Percentiles rank a stretch among this genome's conserved stretches.
Evolutionary conservation across 2,113 vertebrate species (phyloP).

Genomic region (Paradisaea rubra): DNA sequence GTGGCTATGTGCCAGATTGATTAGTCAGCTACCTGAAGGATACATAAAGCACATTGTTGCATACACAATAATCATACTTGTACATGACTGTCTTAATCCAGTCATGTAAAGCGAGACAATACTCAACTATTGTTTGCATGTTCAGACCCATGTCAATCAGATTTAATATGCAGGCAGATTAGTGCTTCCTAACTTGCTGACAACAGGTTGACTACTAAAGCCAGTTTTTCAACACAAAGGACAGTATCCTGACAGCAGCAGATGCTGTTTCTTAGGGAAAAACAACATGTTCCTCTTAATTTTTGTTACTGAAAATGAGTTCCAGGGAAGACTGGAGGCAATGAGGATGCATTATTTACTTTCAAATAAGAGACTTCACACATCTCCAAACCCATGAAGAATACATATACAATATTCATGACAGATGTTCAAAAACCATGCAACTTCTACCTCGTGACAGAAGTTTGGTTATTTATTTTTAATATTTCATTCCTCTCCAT

Average conservation of each 20-base stretch:
- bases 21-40: slow-evolving; percentile 36
- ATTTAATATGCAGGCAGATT: slow-evolving; percentile 22
- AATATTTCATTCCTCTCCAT: background rate
- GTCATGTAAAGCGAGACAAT: background rate
- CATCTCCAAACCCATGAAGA: background rate
- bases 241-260: background rate
- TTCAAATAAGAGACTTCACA: background rate
- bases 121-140: background rate
- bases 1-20: background rate
- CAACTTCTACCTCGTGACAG: background rate
- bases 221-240: background rate
- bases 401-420: background rate
- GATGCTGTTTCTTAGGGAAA: background rate
- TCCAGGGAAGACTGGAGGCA: background rate
- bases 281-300: background rate
- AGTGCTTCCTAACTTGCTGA: slow-evolving; percentile 17
- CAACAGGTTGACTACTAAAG: background rate
- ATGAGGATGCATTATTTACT: background rate
- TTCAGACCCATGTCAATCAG: slow-evolving; percentile 22
- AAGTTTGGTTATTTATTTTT: background rate
- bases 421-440: background rate
- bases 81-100: slow-evolving; percentile 11
- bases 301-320: background rate
- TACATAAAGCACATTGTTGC: background rate
- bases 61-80: slow-evolving; percentile 25